A percentile compares a stretch with the other conserved stretches of the same genome.
These are phyloP conservation scores for Phorcus lineatus DNA, from an alignment of 2,888 invertebrate species.

Conservation along the genomic window DNA sequence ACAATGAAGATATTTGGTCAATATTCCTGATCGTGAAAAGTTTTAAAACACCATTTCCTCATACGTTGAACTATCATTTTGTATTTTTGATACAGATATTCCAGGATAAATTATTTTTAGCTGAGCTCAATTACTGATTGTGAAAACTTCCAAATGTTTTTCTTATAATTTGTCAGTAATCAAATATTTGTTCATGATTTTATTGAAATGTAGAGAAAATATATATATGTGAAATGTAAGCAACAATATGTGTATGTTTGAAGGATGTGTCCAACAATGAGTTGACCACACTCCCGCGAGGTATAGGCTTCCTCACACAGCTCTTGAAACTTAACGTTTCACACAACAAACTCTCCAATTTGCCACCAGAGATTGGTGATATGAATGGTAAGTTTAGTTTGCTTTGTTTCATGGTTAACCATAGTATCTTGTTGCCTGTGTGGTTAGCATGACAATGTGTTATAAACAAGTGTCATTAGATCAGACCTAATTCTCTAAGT, in stretches of 20 bases:
- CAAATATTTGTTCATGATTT: not conserved
- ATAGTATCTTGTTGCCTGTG: conserved; percentile 54
- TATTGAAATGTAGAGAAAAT: not conserved
- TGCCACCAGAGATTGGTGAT: conserved; percentile 85
- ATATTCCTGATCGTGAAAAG: not conserved
- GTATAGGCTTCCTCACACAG: conserved; percentile 84
- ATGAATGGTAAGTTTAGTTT: conserved; percentile 78
- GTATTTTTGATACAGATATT: too few relatives aligned
- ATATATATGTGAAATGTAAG: too few relatives aligned
- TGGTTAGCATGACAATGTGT: conserved; percentile 75
- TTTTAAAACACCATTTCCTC: too few relatives aligned
- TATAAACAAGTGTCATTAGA: too few relatives aligned
- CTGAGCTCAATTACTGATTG: too few relatives aligned
- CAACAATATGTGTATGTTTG: conserved; percentile 26
- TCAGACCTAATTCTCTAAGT: too few relatives aligned
- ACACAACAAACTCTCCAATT: conserved; percentile 79
- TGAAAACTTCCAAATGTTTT: too few relatives aligned
- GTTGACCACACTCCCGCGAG: conserved; percentile 82
- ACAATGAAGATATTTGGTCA: not conserved
- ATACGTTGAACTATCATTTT: too few relatives aligned
- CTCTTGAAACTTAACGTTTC: conserved; percentile 73
- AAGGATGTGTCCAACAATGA: conserved; percentile 82
- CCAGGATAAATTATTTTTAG: too few relatives aligned
- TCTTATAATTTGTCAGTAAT: too few relatives aligned
- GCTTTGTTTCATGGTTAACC: not conserved